Evolutionary conservation across 2,888 invertebrate species (phyloP), one percentile per base, ranked within the genome.

Genomic region (Lysandra coridon): DNA sequence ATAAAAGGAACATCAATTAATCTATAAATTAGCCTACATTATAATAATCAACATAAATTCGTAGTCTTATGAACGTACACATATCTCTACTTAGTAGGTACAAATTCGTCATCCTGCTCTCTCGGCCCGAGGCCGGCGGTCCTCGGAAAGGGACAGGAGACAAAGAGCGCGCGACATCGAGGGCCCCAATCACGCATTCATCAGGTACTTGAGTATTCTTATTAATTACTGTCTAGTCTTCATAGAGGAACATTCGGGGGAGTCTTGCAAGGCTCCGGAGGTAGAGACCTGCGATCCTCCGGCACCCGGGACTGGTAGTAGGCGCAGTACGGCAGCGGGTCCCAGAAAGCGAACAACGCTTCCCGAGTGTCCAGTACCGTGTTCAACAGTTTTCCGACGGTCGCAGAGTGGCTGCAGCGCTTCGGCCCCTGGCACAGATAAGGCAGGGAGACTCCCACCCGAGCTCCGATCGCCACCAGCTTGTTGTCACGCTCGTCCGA

Each of bases 311-410:
- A 96, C 87, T 97, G 97, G 90, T 98, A 98, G 88, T 97, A 98
- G 2, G 97, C 97, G 86, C 97, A 97, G 87, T 98, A 98, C 0
- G 98, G 98, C 84, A 98, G 88, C 5, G 98, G 98, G 87, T 98
- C 98, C 98, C 98, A 98, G 86, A 96, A 97, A 5, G 96, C 95
- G 86, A 98, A 98, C 1, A 98, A 91, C 0, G 97, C 97, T 87
- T 98, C 97, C 69, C 97, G 95, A 83, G 97, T 97, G 85, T 97
- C 97, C 83, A 97, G 87, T 62, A 97, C 96, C 0, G 96, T 96
- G 64, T 96, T 96, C 84, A 96, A 91, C 77, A 96, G 87, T 85
- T 96, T 95, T 33, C 95, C 95, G 5, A 96, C 95, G 3, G 96
- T 92, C 1, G 95, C 95, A 78, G 96, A 95, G 82, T 96, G 95